Percentiles rank a stretch among this genome's conserved stretches.
These are phyloP conservation scores for Drosophila triauraria DNA, from an alignment of 1,140 invertebrate genomes.

Conservation along the genomic window DNA sequence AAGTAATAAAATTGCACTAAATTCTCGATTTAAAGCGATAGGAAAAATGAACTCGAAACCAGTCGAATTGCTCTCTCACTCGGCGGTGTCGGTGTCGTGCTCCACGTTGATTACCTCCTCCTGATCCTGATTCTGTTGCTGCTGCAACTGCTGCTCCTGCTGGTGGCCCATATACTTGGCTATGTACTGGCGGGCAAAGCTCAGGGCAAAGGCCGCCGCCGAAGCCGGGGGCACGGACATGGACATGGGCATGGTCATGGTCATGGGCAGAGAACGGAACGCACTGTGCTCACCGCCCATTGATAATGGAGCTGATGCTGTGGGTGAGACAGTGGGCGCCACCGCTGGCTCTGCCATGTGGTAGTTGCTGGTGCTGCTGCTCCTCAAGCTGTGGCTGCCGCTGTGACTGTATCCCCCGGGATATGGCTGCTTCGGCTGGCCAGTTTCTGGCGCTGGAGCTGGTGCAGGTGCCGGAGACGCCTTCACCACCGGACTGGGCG, in stretches of 20 bases:
- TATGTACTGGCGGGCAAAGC: constrained; percentile 86
- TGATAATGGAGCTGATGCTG: constrained; percentile 86
- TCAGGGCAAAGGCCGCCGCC: constrained; percentile 85
- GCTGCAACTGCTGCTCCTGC: neutral
- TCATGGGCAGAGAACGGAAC: constrained; percentile 87
- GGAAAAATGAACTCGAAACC: constrained; percentile 50
- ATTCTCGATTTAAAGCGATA: constrained; percentile 66
- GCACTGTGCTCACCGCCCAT: constrained; percentile 96
- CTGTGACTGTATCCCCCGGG: constrained; percentile 8
- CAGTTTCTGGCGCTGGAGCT: constrained; percentile 9
- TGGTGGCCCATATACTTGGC: constrained; percentile 61
- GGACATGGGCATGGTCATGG: constrained; percentile 84
- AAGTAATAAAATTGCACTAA: constrained; percentile 75
- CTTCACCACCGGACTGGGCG: constrained; percentile 23
- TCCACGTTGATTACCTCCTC: constrained; percentile 92
- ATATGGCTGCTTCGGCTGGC: constrained; percentile 27
- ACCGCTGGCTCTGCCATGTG: constrained; percentile 31
- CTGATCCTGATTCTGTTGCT: constrained; percentile 75
- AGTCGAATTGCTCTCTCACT: constrained; percentile 25
- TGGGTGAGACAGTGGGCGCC: constrained; percentile 72
- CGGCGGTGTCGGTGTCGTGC: constrained; percentile 86
- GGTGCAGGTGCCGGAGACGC: constrained; percentile 8
- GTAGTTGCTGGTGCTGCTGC: constrained; percentile 14
- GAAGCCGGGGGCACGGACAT: constrained; percentile 74
- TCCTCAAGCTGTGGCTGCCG: constrained; percentile 17